Base-by-base conservation (phyloP, 1,140 invertebrate genomes). In the Ooceraea biroi region DNA sequence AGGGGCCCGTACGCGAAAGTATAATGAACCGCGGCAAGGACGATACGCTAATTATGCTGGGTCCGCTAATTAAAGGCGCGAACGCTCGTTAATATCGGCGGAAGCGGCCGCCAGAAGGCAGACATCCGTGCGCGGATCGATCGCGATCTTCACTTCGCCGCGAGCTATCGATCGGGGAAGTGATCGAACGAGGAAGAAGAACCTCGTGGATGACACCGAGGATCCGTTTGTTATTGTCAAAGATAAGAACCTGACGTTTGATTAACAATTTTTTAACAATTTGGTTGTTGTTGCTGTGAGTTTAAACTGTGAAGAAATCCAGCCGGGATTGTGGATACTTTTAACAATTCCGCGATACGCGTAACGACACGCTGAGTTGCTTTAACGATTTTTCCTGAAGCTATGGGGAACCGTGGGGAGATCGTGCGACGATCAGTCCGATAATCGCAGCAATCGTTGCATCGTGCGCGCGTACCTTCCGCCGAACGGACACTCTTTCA, bases 1-100 rank as follows among this genome's bases (percentile, higher is more conserved):
- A 48, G 19, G 19, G 5, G 12, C 84, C 74, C 86, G 46, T 58
- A 46, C 60, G 61, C 73, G 78, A 89, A 85, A 88, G 83, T 89
- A 85, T 84, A 82, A 86, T 85, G 60, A 78, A 82, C 50, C 22
- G 12, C 12, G 61, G 19, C 73, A 83, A 71, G 74, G 46, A 82
- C 52, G 44, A 83, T 25, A 63, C 48, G 85, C 14, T 52, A 83
- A 61, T 82, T 77, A 73, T 44, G 27, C 27, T 5, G 25, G 69
- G 36, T 1, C 30, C 65, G 68, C 72, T 83, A 87, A 74, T 46
- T 72, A 71, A 50, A 78, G 58, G 82, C 44, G 27, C 60, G 14
- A 55, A 52, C 60, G 60, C 50, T 71, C 22, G 63, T 69, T 78
- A 44, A 68, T 50, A 73, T 7, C 22, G 41, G 44, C 55, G 69